phyloP scores from a whole-genome alignment of 2,797 vertebrate species.

The Clarias pachynema region DNA sequence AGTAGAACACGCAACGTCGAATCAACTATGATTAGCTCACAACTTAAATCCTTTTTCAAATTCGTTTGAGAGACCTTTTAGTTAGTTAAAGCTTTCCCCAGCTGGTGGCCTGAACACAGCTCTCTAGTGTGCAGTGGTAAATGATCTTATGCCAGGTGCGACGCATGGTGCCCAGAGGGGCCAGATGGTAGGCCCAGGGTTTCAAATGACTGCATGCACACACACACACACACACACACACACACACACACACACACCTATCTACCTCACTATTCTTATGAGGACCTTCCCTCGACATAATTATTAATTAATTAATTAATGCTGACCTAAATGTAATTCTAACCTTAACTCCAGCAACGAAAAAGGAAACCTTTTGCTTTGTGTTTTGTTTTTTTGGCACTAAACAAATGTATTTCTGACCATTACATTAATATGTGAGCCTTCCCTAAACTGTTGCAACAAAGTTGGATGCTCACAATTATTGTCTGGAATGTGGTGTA shows the following conservation, averaged over 20 bases:
- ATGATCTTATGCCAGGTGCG: conserved; percentile 34
- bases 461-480: neutral
- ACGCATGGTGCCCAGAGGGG: conserved; percentile 20
- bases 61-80: neutral
- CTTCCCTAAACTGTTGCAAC: neutral
- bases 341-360: neutral
- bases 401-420: neutral
- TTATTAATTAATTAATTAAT: neutral
- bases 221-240: neutral
- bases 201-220: conserved; percentile 19
- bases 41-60: neutral
- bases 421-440: neutral
- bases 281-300: neutral
- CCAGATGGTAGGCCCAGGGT: conserved; percentile 37
- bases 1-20: neutral
- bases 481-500: neutral
- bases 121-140: conserved; percentile 18
- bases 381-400: neutral
- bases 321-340: neutral
- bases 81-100: conserved; percentile 5
- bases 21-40: neutral
- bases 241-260: neutral
- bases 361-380: neutral
- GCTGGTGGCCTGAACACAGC: neutral
- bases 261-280: neutral